These are phyloP conservation scores for Solenopsis invicta DNA, from an alignment of 1,140 invertebrate genomes.

Conservation along the genomic window DNA sequence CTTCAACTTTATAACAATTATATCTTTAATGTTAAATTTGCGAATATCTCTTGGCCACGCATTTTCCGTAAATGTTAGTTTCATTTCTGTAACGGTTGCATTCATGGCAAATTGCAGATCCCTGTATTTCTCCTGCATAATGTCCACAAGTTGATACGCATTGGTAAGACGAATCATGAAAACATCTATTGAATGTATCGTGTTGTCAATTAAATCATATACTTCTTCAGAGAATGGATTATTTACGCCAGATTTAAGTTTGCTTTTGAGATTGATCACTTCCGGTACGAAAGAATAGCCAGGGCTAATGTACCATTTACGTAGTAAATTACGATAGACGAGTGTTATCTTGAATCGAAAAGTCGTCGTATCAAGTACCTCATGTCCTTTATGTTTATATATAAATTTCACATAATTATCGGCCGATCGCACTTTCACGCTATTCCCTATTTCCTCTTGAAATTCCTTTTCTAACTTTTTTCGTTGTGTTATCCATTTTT, in stretches of 20 bases:
- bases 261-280: conserved; percentile 7
- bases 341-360: conserved; percentile 61
- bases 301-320: conserved; percentile 64
- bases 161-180: conserved; percentile 7
- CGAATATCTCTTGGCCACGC: conserved; percentile 40
- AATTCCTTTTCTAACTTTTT: neutral
- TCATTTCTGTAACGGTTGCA: neutral
- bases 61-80: conserved; percentile 41
- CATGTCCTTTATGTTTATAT: conserved; percentile 19
- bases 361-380: neutral
- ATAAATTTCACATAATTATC: conserved; percentile 45
- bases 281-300: conserved; percentile 37
- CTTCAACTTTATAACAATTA: conserved; percentile 20
- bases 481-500: conserved; percentile 20
- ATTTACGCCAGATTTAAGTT: conserved; percentile 27
- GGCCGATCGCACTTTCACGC: neutral
- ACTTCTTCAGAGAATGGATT: neutral
- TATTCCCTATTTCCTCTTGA: conserved; percentile 3
- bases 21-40: conserved; percentile 6
- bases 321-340: conserved; percentile 19
- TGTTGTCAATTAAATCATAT: conserved; percentile 1
- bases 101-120: conserved; percentile 37
- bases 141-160: conserved; percentile 14
- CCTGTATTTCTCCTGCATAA: conserved; percentile 27
- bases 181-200: conserved; percentile 2